These are phyloP conservation scores for Hemicrepidius hirtus DNA, from an alignment of 2,888 invertebrate species.

Conservation along the genomic window DNA sequence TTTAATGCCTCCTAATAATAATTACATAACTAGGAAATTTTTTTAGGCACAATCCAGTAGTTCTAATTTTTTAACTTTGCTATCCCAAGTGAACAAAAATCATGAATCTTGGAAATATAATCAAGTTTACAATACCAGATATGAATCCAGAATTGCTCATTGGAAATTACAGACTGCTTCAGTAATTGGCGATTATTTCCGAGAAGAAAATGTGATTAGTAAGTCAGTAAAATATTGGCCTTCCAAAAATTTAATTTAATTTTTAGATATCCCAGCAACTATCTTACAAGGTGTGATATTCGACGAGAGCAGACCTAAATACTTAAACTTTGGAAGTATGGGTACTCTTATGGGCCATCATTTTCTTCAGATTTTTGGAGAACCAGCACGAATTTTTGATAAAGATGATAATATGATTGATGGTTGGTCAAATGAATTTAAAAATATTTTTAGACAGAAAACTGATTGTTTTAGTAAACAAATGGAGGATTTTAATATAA, in stretches of 20 bases:
- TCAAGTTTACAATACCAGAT: slow-evolving; percentile 31
- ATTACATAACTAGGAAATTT: too few relatives aligned
- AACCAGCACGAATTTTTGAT: slow-evolving; percentile 28
- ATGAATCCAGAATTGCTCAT: slow-evolving; percentile 25
- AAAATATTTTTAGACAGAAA: slow-evolving; percentile 6
- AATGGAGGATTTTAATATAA: slow-evolving; percentile 12
- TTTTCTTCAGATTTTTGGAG: slow-evolving; percentile 87
- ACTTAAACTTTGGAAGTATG: slow-evolving; percentile 91
- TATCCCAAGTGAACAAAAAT: slow-evolving; percentile 30
- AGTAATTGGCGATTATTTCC: slow-evolving; percentile 40
- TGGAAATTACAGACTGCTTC: slow-evolving; percentile 41
- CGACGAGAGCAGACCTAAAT: slow-evolving; percentile 86
- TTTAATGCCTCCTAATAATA: neutral
- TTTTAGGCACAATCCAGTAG: slow-evolving; percentile 17
- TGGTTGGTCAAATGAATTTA: slow-evolving; percentile 9
- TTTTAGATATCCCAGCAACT: slow-evolving; percentile 81
- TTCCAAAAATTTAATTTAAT: neutral
- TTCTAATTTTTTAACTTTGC: slow-evolving; percentile 20
- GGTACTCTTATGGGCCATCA: slow-evolving; percentile 92
- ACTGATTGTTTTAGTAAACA: slow-evolving; percentile 29
- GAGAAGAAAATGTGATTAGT: slow-evolving; percentile 39
- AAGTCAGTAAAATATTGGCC: too few relatives aligned
- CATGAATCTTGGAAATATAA: slow-evolving; percentile 34
- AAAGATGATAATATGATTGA: slow-evolving; percentile 27
- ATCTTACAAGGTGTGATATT: slow-evolving; percentile 92